Conservation (phyloP, 1,140 invertebrate genomes). For the Brevipalpus yothersi region DNA sequence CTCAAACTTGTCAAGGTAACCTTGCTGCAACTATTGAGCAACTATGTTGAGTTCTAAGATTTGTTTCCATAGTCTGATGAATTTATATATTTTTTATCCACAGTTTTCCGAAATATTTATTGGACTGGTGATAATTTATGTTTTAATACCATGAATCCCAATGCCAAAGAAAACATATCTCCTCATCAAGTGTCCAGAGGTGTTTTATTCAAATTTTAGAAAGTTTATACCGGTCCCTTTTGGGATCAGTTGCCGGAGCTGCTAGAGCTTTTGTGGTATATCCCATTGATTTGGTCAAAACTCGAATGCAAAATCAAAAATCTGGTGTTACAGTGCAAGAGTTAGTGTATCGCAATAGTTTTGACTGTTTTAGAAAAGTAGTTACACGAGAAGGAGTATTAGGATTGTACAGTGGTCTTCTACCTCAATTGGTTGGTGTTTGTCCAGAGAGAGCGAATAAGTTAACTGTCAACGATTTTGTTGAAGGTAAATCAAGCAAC, state of each 20-base stretch:
- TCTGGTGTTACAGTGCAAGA: slow-evolving; percentile 68
- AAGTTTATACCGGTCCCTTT: slow-evolving; percentile 49
- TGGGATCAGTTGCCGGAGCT: slow-evolving; percentile 86
- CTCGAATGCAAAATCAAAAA: slow-evolving; percentile 94
- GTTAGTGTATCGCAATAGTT: slow-evolving; percentile 89
- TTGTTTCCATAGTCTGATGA: too few relatives aligned
- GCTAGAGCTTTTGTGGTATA: slow-evolving; percentile 93
- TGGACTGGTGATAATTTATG: too few relatives aligned
- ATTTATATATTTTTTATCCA: too few relatives aligned
- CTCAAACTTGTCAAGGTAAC: too few relatives aligned
- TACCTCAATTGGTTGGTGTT: slow-evolving; percentile 91
- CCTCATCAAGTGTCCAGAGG: too few relatives aligned
- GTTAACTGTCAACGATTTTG: slow-evolving; percentile 80
- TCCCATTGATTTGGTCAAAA: slow-evolving; percentile 96
- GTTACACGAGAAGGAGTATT: slow-evolving; percentile 80
- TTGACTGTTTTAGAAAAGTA: slow-evolving; percentile 84
- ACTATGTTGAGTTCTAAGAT: too few relatives aligned
- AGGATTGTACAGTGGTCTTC: slow-evolving; percentile 76
- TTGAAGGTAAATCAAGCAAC: slow-evolving; percentile 78
- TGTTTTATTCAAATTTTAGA: too few relatives aligned
- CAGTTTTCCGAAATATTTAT: too few relatives aligned
- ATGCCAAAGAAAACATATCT: too few relatives aligned
- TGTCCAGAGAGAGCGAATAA: slow-evolving; percentile 99
- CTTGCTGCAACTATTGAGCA: too few relatives aligned
- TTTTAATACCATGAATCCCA: too few relatives aligned